Evolutionary conservation across 2,888 invertebrate genomes (phyloP).

Genomic region (Trichopria drosophilae): DNA sequence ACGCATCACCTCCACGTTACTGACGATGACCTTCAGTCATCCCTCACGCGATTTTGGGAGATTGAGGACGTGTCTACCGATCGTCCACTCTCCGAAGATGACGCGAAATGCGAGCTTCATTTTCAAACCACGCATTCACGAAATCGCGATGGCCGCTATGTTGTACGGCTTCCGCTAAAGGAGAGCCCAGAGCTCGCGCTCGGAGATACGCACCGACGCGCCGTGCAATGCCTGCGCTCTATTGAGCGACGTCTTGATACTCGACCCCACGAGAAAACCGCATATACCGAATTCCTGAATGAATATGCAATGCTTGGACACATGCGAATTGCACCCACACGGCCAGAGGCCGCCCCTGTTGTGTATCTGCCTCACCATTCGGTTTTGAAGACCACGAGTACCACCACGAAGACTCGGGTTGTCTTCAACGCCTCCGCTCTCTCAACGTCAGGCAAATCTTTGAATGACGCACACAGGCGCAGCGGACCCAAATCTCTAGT

Average conservation of each 20-base stretch:
- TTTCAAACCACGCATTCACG: no score
- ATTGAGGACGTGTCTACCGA: neutral
- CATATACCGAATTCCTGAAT: constrained; percentile 1
- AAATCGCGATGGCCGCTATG: constrained; percentile 5
- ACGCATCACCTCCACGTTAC: no score
- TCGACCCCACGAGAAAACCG: neutral
- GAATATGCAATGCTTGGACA: no score
- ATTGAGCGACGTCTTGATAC: neutral
- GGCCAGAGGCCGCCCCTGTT: neutral
- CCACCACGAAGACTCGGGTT: no score
- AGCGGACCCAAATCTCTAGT: no score
- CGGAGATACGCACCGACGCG: constrained; percentile 1
- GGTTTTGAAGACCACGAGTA: constrained; percentile 8
- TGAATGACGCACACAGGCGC: no score
- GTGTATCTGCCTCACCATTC: constrained; percentile 19
- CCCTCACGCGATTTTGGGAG: constrained; percentile 8
- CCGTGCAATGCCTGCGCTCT: no score
- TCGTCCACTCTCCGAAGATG: neutral
- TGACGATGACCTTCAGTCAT: neutral
- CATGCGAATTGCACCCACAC: no score
- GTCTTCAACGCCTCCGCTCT: no score
- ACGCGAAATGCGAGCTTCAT: no score
- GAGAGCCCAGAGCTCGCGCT: neutral
- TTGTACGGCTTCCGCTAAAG: constrained; percentile 6
- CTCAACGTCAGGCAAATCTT: no score